Conservation (phyloP, 1,140 invertebrate species). For the Brevipalpus yothersi region DNA sequence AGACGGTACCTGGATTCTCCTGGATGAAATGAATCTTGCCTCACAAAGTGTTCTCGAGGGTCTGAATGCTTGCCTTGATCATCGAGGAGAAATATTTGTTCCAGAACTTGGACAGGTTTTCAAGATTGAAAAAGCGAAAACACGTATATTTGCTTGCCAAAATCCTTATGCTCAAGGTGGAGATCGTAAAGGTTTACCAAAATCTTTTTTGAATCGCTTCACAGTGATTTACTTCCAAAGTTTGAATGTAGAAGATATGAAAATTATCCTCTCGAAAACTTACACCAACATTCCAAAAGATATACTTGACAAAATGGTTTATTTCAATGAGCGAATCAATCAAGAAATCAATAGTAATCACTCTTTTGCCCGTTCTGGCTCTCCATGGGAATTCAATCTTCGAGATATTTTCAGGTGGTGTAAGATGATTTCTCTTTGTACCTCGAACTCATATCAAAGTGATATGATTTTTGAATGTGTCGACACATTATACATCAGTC, state of each 20-base stretch:
- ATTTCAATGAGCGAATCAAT: conserved; percentile 46
- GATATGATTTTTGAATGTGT: background rate
- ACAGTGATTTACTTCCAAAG: conserved; percentile 59
- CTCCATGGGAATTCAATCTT: conserved; percentile 91
- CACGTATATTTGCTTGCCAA: conserved; percentile 87
- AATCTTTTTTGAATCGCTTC: conserved; percentile 93
- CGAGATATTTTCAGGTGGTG: conserved; percentile 85
- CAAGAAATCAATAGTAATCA: conserved; percentile 32
- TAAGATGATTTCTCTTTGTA: conserved; percentile 27
- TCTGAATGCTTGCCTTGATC: conserved; percentile 92
- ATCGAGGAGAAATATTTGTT: conserved; percentile 81
- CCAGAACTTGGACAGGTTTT: conserved; percentile 80
- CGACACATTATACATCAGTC: conserved; percentile 45
- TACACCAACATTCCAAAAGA: conserved; percentile 22
- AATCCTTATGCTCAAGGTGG: conserved; percentile 93
- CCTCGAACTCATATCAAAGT: conserved; percentile 12
- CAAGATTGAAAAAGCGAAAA: conserved; percentile 31
- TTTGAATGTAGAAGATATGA: conserved; percentile 46
- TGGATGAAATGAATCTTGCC: conserved; percentile 97
- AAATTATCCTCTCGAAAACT: conserved; percentile 26
- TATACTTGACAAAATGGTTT: conserved; percentile 42
- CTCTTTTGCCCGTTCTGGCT: conserved; percentile 39
- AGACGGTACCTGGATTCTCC: conserved; percentile 67
- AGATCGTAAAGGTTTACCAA: conserved; percentile 72
- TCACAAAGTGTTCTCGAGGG: conserved; percentile 95